Evolutionary conservation across 2,888 invertebrate species (phyloP).

Genomic region (Rutpela maculata): DNA sequence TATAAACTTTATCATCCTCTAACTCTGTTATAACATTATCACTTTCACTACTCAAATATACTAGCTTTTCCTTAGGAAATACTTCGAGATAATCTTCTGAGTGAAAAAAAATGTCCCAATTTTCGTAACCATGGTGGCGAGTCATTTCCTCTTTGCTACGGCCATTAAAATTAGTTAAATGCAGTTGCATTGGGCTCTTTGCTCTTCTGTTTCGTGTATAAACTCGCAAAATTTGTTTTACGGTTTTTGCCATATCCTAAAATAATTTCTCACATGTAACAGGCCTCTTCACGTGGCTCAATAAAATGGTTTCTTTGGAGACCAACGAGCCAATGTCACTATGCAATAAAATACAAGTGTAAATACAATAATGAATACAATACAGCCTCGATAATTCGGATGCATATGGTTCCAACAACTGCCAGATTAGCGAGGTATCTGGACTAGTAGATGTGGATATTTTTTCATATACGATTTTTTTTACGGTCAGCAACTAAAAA

Average conservation of each 20-base stretch:
- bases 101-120: slow-evolving; percentile 92
- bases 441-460: too few relatives aligned
- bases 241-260: slow-evolving; percentile 88
- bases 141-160: slow-evolving; percentile 84
- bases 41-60: slow-evolving; percentile 97
- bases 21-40: slow-evolving; percentile 87
- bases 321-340: too few relatives aligned
- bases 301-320: too few relatives aligned
- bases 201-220: slow-evolving; percentile 94
- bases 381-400: too few relatives aligned
- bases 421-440: too few relatives aligned
- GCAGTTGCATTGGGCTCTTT: slow-evolving; percentile 86
- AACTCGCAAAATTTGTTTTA: slow-evolving; percentile 92
- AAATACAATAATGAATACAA: too few relatives aligned
- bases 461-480: too few relatives aligned
- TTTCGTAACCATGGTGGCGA: slow-evolving; percentile 89
- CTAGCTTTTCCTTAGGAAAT: slow-evolving; percentile 86
- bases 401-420: too few relatives aligned
- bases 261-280: slow-evolving; percentile 11
- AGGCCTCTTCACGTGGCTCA: not conserved
- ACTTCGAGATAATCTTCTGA: slow-evolving; percentile 80
- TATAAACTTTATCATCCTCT: slow-evolving; percentile 87
- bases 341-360: too few relatives aligned
- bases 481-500: too few relatives aligned
- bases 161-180: slow-evolving; percentile 88